Evolutionary conservation across 2,113 vertebrate species (phyloP).

Genomic region (Anolis sagrei): DNA sequence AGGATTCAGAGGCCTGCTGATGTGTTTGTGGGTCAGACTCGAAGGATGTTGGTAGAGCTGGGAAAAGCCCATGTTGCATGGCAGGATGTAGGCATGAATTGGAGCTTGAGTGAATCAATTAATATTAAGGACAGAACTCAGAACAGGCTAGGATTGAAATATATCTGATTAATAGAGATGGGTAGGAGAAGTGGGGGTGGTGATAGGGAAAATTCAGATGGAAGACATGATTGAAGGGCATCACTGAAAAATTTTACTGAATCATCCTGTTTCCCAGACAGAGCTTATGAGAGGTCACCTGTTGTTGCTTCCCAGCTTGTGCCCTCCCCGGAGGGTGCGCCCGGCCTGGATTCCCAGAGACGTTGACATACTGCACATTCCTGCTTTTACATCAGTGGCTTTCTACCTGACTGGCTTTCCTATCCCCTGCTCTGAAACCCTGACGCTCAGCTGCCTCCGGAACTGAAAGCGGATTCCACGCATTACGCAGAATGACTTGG

Average conservation of each 20-base stretch:
- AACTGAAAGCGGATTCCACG: background rate
- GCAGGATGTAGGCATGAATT: background rate
- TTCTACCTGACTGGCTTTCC: background rate
- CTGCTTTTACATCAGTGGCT: constrained; percentile 4
- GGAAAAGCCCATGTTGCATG: background rate
- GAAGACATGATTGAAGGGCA: background rate
- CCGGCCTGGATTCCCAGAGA: background rate
- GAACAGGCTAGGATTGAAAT: background rate
- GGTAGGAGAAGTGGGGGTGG: too few species aligned
- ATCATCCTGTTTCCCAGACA: constrained; percentile 6
- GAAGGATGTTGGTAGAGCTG: background rate
- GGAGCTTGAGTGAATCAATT: too few species aligned
- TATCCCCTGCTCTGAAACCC: background rate
- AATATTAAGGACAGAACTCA: background rate
- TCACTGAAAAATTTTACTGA: background rate
- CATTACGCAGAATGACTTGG: background rate
- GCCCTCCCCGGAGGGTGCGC: background rate
- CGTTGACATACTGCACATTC: constrained; percentile 5
- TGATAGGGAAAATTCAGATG: background rate
- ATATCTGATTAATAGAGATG: background rate
- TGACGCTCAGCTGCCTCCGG: background rate
- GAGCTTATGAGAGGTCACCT: background rate
- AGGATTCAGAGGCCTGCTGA: background rate
- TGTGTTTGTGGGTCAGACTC: background rate
- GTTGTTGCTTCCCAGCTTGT: background rate